Conservation (phyloP, 92 coral and sea anemone species). For the Epizoanthus illoricatus region DNA sequence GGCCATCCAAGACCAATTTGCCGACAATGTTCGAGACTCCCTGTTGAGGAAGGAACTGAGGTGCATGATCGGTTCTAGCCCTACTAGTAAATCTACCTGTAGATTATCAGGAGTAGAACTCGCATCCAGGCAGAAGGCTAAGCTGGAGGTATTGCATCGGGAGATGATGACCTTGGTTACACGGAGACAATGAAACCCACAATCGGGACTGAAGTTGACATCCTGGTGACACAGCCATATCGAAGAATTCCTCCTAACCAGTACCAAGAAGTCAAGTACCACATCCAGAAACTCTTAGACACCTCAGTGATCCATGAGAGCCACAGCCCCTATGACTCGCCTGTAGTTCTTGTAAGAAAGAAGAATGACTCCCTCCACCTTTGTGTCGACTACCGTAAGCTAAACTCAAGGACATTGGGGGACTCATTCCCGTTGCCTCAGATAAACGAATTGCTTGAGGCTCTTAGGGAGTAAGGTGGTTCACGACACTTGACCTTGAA, state of each 20-base stretch:
- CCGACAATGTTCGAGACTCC: slow-evolving; percentile 53
- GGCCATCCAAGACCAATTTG: slow-evolving; percentile 55
- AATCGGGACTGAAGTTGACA: background rate
- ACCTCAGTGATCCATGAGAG: background rate
- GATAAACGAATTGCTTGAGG: background rate
- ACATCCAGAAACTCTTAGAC: background rate
- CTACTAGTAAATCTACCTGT: background rate
- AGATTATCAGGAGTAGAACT: too few species aligned
- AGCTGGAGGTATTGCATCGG: too few species aligned
- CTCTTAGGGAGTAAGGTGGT: background rate
- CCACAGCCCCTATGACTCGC: background rate
- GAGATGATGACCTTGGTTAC: background rate
- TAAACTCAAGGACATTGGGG: too few species aligned
- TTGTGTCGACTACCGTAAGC: background rate
- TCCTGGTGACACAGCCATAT: background rate
- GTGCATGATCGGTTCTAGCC: slow-evolving; percentile 22
- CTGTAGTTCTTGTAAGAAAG: background rate
- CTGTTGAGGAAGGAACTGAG: slow-evolving; percentile 44
- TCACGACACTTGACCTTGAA: background rate
- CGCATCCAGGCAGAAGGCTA: too few species aligned
- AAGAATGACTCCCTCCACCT: background rate
- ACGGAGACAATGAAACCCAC: background rate
- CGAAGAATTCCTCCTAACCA: background rate
- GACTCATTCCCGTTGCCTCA: background rate
- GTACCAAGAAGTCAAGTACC: too few species aligned